A percentile compares a stretch with the other conserved stretches of the same genome.
Conservation (phyloP, 2,797 vertebrate species). For the Selene dorsalis region DNA sequence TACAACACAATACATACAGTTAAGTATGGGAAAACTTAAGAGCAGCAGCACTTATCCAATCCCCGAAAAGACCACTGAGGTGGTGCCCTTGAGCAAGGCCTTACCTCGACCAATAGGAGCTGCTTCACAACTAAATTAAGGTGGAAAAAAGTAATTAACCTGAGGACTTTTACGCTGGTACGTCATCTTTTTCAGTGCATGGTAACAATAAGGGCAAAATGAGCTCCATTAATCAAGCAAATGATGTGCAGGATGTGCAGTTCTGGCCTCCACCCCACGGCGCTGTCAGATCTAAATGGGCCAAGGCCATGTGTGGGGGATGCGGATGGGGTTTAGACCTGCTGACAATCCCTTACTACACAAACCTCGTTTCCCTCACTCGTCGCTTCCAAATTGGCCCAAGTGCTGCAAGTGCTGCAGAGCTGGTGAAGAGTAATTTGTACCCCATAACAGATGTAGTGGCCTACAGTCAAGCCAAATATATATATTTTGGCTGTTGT, state of each 20-base stretch:
- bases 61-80: background rate
- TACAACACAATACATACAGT: background rate
- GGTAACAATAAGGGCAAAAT: constrained; percentile 1
- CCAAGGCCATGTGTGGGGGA: constrained; percentile 26
- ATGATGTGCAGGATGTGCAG: constrained; percentile 17
- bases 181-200: background rate
- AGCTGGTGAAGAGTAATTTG: constrained; percentile 9
- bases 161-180: background rate
- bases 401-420: constrained; percentile 17
- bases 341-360: constrained; percentile 33
- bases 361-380: constrained; percentile 46
- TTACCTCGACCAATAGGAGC: background rate
- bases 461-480: background rate
- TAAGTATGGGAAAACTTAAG: background rate
- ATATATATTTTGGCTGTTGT: too few species aligned
- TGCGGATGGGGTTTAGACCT: background rate
- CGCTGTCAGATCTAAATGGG: constrained; percentile 27
- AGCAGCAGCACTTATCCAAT: background rate
- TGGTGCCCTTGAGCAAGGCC: background rate
- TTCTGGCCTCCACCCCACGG: constrained; percentile 3
- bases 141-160: background rate
- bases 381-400: constrained; percentile 33
- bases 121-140: background rate
- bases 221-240: constrained; percentile 1
- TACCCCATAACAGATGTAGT: constrained; percentile 13